A percentile compares a stretch with the other conserved stretches of the same genome.
Conservation (phyloP, 2,113 vertebrate species). For the Anhinga rufa region DNA sequence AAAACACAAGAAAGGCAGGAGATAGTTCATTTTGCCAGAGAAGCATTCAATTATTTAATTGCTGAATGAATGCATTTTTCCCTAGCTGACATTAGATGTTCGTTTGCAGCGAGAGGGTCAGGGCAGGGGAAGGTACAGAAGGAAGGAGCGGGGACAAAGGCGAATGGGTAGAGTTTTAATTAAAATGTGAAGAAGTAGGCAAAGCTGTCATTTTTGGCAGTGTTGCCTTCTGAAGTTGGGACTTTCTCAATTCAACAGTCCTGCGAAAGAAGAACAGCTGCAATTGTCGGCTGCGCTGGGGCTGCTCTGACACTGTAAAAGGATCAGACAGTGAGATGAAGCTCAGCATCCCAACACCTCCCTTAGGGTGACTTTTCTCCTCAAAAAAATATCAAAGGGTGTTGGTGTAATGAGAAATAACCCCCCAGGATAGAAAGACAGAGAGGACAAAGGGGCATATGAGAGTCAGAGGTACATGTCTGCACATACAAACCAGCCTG, state of each 20-base stretch:
- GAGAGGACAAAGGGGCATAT: not conserved
- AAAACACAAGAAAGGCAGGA: not conserved
- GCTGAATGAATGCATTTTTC: constrained; percentile 35
- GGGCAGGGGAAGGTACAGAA: not conserved
- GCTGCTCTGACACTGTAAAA: not conserved
- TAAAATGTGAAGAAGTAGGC: constrained; percentile 4
- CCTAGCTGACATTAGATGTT: constrained; percentile 17
- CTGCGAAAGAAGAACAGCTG: not conserved
- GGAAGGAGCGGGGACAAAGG: not conserved
- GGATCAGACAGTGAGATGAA: fast-evolving
- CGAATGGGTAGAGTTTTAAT: constrained; percentile 26
- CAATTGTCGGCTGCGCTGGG: fast-evolving
- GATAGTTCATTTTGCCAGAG: constrained; percentile 35
- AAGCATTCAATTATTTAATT: constrained; percentile 69
- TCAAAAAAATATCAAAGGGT: not conserved
- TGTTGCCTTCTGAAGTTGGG: not conserved
- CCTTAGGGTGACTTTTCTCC: not conserved
- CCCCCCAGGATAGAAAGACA: not conserved
- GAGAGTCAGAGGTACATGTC: not conserved
- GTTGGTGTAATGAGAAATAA: not conserved
- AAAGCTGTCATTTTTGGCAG: not conserved
- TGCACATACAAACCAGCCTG: fast-evolving
- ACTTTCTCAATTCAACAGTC: not conserved
- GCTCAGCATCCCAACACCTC: not conserved
- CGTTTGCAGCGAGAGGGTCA: not conserved